Conservation (phyloP, 2,113 vertebrate species). For the Otus sunia region DNA sequence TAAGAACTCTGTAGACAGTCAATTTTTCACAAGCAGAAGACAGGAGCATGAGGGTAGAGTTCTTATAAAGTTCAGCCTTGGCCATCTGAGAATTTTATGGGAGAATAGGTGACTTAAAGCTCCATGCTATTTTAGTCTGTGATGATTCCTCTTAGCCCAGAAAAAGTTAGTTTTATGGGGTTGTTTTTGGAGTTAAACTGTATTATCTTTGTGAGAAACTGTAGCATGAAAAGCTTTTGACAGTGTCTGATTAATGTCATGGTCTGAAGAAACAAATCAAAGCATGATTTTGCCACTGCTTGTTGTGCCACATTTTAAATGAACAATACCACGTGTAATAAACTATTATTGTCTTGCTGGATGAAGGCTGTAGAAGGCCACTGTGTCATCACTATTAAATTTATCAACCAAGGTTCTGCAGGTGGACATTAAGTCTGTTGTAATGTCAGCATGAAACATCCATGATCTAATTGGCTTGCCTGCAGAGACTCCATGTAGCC, state of each 20-base stretch:
- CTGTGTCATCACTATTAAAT: slow-evolving; percentile 27
- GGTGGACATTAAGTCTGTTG: slow-evolving; percentile 50
- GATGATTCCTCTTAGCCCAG: background rate
- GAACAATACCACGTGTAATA: background rate
- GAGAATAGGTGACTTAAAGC: background rate
- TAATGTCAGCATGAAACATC: slow-evolving; percentile 62
- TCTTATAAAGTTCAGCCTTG: background rate
- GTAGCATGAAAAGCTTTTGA: background rate
- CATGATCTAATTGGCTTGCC: slow-evolving; percentile 53
- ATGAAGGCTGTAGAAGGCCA: slow-evolving; percentile 28
- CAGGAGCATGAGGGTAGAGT: background rate
- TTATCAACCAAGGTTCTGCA: slow-evolving; percentile 46
- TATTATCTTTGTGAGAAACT: background rate
- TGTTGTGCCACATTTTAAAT: background rate
- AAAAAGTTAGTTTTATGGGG: background rate
- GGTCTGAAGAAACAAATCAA: slow-evolving; percentile 41
- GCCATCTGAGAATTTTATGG: background rate
- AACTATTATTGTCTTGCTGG: background rate
- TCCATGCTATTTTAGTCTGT: background rate
- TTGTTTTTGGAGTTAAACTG: background rate
- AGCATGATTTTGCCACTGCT: background rate
- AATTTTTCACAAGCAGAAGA: background rate
- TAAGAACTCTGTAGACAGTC: background rate
- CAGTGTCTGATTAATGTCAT: background rate
- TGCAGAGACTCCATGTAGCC: slow-evolving; percentile 38